Base-by-base conservation (phyloP, 2,113 vertebrate genomes). In the Phalacrocorax pelagicus region DNA sequence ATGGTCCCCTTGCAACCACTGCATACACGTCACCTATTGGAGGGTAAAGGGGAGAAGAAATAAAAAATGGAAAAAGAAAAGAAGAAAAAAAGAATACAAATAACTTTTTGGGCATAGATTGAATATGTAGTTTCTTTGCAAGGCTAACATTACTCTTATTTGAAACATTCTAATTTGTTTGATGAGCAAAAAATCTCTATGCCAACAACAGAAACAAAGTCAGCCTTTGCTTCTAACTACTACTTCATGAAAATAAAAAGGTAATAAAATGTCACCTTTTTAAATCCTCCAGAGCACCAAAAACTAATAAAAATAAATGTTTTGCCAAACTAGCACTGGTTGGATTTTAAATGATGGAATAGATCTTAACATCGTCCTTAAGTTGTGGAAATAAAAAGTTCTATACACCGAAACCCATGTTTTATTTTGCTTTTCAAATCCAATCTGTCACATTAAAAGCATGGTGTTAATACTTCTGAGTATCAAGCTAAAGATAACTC, bases 1-100 rank as follows among this genome's bases (percentile, higher is more conserved):
- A 97, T 98, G 98, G 96, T 99, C 99, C 80, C 99, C 99, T 86
- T 98, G 99, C 91, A 99, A 98, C 99, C 99, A 99, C 80, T 99
- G 98, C 99, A 99, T 98, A 86, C 98, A 98, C 12, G 97, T 97
- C 97, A 99, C 98, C 99, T 99, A 81, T 96, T 83, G 20, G 10
- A 26, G 3, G 1, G 4, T 7, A 16, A 49, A 51, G 47, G 5
- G 22, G 61, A 44, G 55, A 61, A 94, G 42, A 17, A 46, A 70
- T 57, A 88, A 52, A 27, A 67, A 73, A 44, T 38, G 38, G 23
- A 6, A 20, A 66, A 67, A 42, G 34, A 69, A 40, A 62, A 70
- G 42, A 46, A 63, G 92, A 66, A 96, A 96, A 94, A 80, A 94
- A 73, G 11, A 30, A 83, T 7, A 79, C 13, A 82, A 88, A 92